These are phyloP conservation scores for Amphiprion clarkii DNA, from an alignment of 2,797 vertebrate genomes.

Conservation along the genomic window DNA sequence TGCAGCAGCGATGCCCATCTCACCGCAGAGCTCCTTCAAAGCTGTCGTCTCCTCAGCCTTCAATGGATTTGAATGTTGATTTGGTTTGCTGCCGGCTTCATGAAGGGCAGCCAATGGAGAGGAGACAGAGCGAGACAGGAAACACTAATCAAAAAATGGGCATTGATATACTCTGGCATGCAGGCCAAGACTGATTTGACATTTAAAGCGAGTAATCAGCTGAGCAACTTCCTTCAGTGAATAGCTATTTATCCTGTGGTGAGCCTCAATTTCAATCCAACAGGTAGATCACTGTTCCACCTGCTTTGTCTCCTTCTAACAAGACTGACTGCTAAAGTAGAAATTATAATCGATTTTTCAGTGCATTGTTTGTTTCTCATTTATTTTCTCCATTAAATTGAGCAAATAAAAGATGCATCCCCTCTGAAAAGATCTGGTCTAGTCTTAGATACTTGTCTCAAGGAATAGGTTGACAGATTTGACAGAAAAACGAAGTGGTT, in stretches of 20 bases:
- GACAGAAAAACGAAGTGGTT: no score
- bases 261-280: constrained; percentile 25
- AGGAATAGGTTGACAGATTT: no score
- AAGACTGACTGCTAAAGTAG: constrained; percentile 23
- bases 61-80: constrained; percentile 27
- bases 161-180: background rate
- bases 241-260: background rate
- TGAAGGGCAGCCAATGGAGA: constrained; percentile 12
- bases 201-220: background rate
- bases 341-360: constrained; percentile 9
- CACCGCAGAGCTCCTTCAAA: constrained; percentile 28
- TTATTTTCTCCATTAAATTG: background rate
- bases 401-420: background rate
- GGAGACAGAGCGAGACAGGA: background rate
- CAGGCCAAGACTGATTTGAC: background rate
- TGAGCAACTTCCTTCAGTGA: constrained; percentile 1
- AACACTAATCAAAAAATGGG: background rate
- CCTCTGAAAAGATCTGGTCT: background rate
- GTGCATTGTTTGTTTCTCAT: background rate
- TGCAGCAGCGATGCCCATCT: constrained; percentile 11
- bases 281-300: constrained; percentile 21
- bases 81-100: constrained; percentile 15
- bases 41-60: constrained; percentile 5
- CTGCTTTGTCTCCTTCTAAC: constrained; percentile 12
- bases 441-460: no score